These are phyloP conservation scores for Torymus tubicola DNA, from an alignment of 2,888 invertebrate genomes.

Conservation along the genomic window DNA sequence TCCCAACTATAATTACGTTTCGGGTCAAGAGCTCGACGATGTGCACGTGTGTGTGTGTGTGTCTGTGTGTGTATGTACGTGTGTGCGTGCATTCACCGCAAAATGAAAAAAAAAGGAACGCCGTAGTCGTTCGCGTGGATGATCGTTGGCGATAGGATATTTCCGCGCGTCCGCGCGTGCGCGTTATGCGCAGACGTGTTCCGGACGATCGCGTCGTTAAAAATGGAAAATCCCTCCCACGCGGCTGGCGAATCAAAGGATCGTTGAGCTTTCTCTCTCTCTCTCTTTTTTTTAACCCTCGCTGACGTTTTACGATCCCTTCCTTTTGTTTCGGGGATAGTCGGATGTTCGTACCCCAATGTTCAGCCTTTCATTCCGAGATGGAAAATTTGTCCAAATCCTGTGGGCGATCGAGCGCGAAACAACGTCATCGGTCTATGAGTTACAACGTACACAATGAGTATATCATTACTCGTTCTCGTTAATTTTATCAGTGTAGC, in stretches of 20 bases:
- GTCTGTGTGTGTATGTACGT: background rate
- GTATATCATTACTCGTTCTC: no score
- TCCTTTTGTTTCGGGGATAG: no score
- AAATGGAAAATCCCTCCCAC: slow-evolving; percentile 18
- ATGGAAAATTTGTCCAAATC: no score
- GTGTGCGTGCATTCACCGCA: background rate
- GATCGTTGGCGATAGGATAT: slow-evolving; percentile 18
- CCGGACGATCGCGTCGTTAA: background rate
- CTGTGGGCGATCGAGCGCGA: no score
- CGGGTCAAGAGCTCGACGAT: slow-evolving; percentile 57
- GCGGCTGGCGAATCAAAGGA: background rate
- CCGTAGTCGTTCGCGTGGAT: background rate
- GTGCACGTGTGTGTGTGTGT: background rate
- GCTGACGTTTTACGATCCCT: no score
- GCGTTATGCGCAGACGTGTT: background rate
- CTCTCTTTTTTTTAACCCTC: background rate
- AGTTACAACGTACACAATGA: no score
- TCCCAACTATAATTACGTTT: slow-evolving; percentile 56
- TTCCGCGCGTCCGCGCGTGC: background rate
- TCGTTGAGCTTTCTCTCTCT: background rate
- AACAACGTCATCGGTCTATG: no score
- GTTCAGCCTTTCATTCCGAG: no score
- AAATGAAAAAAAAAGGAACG: slow-evolving; percentile 27
- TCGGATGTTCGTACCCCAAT: no score
- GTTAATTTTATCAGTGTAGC: no score